Evolutionary conservation across 53 echinoderm and acorn worm species (phyloP).

Genomic region (Echinometra lucunter): DNA sequence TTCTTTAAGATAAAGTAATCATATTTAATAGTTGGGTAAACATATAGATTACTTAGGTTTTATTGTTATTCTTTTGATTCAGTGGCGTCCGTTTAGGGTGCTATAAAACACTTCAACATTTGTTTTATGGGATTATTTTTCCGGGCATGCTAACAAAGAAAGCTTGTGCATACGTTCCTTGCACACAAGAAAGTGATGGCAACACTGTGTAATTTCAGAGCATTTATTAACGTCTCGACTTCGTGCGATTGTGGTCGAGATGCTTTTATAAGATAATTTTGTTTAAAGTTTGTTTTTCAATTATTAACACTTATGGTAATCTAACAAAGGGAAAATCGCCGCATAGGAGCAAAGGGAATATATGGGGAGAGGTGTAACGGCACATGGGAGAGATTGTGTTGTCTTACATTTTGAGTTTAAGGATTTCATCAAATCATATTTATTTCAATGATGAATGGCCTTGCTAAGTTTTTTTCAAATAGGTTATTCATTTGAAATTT

Average conservation of each 20-base stretch:
- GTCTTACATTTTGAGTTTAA: too few species aligned
- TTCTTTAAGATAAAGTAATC: slow-evolving; percentile 65
- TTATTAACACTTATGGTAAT: too few species aligned
- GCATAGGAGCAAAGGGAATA: too few species aligned
- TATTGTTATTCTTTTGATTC: slow-evolving; percentile 34
- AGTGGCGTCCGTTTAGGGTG: slow-evolving; percentile 50
- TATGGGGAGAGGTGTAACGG: too few species aligned
- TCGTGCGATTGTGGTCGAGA: neutral
- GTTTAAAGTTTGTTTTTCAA: too few species aligned
- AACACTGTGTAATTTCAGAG: neutral
- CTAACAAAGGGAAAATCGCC: too few species aligned
- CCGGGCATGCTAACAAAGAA: neutral
- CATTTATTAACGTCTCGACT: neutral
- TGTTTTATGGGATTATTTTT: slow-evolving; percentile 52
- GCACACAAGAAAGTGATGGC: neutral
- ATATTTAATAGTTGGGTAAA: slow-evolving; percentile 63
- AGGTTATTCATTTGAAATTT: too few species aligned
- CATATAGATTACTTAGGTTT: slow-evolving; percentile 38
- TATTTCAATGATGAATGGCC: too few species aligned
- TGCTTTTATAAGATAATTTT: neutral
- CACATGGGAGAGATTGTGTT: too few species aligned
- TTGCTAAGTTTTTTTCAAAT: too few species aligned
- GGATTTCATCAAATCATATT: too few species aligned
- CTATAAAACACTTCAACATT: slow-evolving; percentile 54
- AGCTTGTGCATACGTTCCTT: neutral